Percentiles rank a stretch among this genome's conserved stretches.
Conservation (phyloP, 2,113 vertebrate species). For the Dasyprocta punctata region DNA sequence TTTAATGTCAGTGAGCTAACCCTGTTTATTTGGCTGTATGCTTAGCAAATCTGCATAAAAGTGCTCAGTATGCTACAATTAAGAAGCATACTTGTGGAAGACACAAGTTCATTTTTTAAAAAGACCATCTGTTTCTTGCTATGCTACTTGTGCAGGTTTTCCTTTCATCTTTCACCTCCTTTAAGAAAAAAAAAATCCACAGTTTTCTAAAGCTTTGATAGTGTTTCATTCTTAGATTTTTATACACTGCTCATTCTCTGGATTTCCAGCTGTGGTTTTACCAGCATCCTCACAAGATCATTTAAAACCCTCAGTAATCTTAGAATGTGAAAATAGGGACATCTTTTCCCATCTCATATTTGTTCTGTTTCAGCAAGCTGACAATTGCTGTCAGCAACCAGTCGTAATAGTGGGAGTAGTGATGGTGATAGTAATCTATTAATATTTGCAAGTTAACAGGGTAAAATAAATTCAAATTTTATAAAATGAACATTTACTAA, state of each 20-base stretch:
- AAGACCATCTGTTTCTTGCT: slow-evolving; percentile 74
- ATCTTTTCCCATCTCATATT: neutral
- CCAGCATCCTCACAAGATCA: slow-evolving; percentile 13
- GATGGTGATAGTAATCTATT: neutral
- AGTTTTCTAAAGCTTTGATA: slow-evolving; percentile 57
- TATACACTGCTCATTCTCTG: slow-evolving; percentile 66
- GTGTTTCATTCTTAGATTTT: slow-evolving; percentile 68
- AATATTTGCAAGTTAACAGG: slow-evolving; percentile 38
- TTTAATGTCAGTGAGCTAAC: slow-evolving; percentile 70
- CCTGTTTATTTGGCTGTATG: slow-evolving; percentile 49
- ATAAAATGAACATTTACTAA: slow-evolving; percentile 47
- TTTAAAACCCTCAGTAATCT: slow-evolving; percentile 45
- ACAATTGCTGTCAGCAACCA: neutral
- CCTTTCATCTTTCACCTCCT: slow-evolving; percentile 71
- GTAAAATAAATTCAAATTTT: slow-evolving; percentile 35
- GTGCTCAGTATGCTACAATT: slow-evolving; percentile 63
- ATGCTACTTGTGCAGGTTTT: slow-evolving; percentile 61
- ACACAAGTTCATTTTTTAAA: slow-evolving; percentile 68
- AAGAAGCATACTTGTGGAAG: slow-evolving; percentile 64
- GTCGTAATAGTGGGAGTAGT: neutral
- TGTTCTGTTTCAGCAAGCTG: neutral
- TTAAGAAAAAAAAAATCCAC: slow-evolving; percentile 18
- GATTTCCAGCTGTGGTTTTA: slow-evolving; percentile 66
- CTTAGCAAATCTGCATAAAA: slow-evolving; percentile 71
- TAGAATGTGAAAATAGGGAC: neutral